Base-by-base conservation (phyloP, 2,113 vertebrate genomes). In the Sturnus vulgaris region DNA sequence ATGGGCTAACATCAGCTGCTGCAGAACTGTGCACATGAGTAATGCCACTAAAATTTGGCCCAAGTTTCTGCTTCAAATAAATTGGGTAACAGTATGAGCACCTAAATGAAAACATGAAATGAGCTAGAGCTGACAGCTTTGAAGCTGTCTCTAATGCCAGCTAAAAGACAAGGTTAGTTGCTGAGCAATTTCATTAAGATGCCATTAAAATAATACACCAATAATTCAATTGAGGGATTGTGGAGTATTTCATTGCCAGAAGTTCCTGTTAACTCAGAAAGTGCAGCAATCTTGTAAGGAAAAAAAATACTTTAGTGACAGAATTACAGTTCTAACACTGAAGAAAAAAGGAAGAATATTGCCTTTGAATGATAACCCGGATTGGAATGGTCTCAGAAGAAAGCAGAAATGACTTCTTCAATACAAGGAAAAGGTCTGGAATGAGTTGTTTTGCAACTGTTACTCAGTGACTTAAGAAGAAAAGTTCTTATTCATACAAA, bases 121-220 rank as follows among this genome's bases (percentile, higher is more conserved):
- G 56, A 90, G 72, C 27, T 75, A 44, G 56, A 86, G 56, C 11
- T 93, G 82, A 92, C 72, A 75, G 65, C 81, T 93, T 86, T 78
- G 64, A 93, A 92, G 47, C 42, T 92, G 35, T 50, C 47, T 82
- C 24, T 86, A 93, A 66, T 1, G 13, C 52, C 69, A 92, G 40
- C 72, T 86, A 78, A 92, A 95, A 93, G 59, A 89, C 83, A 95
- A 94, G 60, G 79, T 94, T 93, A 92, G 91, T 84, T 91, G 73
- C 88, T n/a, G 57, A 88, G 69, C 73, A 91, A 94, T 97, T 96
- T 88, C 68, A 91, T 93, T 94, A 94, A 89, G 91, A 92, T 46
- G 60, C 76, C 44, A 93, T 91, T 96, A 92, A 96, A 92, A 93
- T 94, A 94, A 93, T 86, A 86, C 35, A 52, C 46, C 53, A 71